Conservation (phyloP, 2,113 vertebrate genomes). For the Mirza zaza region DNA sequence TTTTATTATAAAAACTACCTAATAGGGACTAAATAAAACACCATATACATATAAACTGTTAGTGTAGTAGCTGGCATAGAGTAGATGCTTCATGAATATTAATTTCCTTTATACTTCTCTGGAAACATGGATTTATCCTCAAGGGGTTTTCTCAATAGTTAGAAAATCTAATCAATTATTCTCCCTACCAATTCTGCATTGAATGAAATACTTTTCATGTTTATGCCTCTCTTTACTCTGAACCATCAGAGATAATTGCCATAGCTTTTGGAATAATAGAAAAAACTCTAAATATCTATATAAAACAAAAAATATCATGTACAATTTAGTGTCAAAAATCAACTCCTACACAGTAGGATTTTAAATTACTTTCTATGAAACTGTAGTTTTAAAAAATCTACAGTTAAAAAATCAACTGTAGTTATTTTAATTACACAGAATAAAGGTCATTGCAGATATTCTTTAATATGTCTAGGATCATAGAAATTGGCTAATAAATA, state of each 20-base stretch:
- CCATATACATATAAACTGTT: not conserved
- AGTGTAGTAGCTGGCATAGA: not conserved
- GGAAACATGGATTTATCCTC: not conserved
- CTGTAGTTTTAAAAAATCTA: slow-evolving; percentile 29
- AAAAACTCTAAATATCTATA: slow-evolving; percentile 38
- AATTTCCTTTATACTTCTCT: not conserved
- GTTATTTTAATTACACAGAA: slow-evolving; percentile 37
- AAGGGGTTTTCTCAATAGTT: slow-evolving; percentile 19
- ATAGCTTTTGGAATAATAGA: slow-evolving; percentile 31
- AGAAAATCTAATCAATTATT: slow-evolving; percentile 48
- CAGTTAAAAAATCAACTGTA: slow-evolving; percentile 2
- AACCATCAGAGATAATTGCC: slow-evolving; percentile 14
- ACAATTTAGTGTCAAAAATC: slow-evolving; percentile 48
- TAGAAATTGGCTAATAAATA: not conserved
- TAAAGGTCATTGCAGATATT: not conserved
- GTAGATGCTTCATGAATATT: not conserved
- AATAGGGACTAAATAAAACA: not conserved
- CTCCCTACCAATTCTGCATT: not conserved
- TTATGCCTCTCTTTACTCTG: slow-evolving; percentile 14
- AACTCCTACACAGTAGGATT: slow-evolving; percentile 35
- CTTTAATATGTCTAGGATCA: not conserved
- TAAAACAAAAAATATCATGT: slow-evolving; percentile 42
- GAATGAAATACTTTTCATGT: slow-evolving; percentile 23
- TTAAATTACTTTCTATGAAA: slow-evolving; percentile 32
- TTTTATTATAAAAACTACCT: not conserved